phyloP scores from a whole-genome alignment of 2,888 invertebrate genomes.

The Macropis europaea region DNA sequence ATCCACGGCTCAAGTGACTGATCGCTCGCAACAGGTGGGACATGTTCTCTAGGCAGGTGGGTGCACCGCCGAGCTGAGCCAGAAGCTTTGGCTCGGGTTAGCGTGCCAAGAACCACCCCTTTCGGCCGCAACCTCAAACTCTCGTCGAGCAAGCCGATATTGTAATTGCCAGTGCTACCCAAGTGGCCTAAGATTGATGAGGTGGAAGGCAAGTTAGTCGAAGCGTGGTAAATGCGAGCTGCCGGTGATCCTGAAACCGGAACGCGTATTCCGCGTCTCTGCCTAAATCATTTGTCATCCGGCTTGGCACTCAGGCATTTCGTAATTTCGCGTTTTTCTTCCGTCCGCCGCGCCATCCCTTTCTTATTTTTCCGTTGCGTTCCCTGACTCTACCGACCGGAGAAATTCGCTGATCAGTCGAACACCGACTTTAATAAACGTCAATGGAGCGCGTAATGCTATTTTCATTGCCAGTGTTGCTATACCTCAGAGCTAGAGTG shows the following conservation, averaged over 20 bases:
- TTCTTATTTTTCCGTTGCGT: not conserved
- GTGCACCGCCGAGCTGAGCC: conserved; percentile 62
- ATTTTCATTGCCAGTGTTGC: conserved; percentile 3
- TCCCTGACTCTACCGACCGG: not conserved
- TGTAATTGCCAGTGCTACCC: conserved; percentile 77
- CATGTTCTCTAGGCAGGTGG: conserved; percentile 73
- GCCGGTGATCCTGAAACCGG: conserved; percentile 65
- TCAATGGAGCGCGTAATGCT: conserved; percentile 6
- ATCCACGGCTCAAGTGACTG: conserved; percentile 74
- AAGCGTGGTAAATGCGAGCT: conserved; percentile 72
- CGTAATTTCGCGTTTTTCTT: conserved; percentile 44
- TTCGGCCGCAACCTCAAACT: conserved; percentile 75
- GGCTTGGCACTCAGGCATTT: conserved; percentile 31
- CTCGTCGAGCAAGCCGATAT: conserved; percentile 77
- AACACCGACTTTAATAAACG: conserved; percentile 19
- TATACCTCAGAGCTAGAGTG: too few species aligned
- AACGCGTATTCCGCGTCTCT: conserved; percentile 50
- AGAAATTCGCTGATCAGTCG: conserved; percentile 7
- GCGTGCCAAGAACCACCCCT: conserved; percentile 75
- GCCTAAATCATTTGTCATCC: conserved; percentile 60
- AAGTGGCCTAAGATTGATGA: conserved; percentile 78
- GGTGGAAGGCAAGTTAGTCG: conserved; percentile 75
- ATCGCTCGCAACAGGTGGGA: conserved; percentile 77
- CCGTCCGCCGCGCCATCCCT: not conserved
- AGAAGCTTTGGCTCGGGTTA: conserved; percentile 67